Evolutionary conservation across 2,888 invertebrate species (phyloP).

Genomic region (Euphydryas editha): DNA sequence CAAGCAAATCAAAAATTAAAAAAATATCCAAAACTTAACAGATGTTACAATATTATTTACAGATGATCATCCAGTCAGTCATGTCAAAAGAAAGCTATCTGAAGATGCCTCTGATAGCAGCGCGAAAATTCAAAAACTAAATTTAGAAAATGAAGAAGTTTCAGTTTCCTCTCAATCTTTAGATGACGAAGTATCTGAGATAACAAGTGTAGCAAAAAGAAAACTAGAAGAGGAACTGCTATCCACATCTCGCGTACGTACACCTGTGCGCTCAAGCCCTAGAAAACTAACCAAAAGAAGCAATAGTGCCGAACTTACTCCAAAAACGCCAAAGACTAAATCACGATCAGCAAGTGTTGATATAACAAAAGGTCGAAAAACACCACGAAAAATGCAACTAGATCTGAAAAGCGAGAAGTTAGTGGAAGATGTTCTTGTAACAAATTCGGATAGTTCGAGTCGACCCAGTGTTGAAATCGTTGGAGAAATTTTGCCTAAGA

Average conservation of each 20-base stretch:
- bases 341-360: constrained; percentile 71
- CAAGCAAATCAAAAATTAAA: too few relatives aligned
- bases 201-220: constrained; percentile 57
- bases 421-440: constrained; percentile 40
- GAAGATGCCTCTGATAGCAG: constrained; percentile 56
- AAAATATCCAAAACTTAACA: not conserved
- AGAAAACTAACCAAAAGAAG: constrained; percentile 65
- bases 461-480: constrained; percentile 63
- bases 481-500: constrained; percentile 55
- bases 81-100: constrained; percentile 67
- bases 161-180: constrained; percentile 60
- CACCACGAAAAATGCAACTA: constrained; percentile 53
- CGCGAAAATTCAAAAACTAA: constrained; percentile 70
- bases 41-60: constrained; percentile 43
- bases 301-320: constrained; percentile 67
- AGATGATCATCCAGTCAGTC: constrained; percentile 53
- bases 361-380: constrained; percentile 59
- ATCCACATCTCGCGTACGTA: constrained; percentile 63
- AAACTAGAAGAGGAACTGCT: constrained; percentile 58
- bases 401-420: constrained; percentile 48
- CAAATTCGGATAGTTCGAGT: constrained; percentile 50
- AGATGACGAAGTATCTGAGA: constrained; percentile 71
- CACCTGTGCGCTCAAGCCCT: constrained; percentile 67
- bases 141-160: constrained; percentile 55
- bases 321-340: constrained; percentile 70